Percentiles rank a stretch among this genome's conserved stretches.
Evolutionary conservation across 2,888 invertebrate species (phyloP).

Genomic region (Gisinianus flammeolus): DNA sequence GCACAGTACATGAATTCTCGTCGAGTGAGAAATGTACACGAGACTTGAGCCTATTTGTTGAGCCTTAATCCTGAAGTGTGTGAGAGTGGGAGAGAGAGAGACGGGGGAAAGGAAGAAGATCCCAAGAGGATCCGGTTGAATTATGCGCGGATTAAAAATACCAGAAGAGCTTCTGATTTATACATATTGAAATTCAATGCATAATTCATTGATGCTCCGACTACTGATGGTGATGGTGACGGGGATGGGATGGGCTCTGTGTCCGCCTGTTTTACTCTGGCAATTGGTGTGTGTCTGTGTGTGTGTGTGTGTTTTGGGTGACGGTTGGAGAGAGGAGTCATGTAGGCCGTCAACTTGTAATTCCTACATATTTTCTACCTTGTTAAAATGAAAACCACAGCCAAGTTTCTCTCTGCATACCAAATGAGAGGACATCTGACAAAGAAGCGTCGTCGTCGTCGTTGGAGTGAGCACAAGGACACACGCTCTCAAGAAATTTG

Average conservation of each 20-base stretch:
- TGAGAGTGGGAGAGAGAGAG: background rate
- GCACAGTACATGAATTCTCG: background rate
- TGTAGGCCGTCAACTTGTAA: background rate
- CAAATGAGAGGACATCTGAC: no score
- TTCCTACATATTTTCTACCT: background rate
- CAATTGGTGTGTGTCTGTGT: no score
- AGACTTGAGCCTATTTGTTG: background rate
- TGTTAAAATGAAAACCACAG: background rate
- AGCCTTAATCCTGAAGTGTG: background rate
- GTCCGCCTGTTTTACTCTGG: background rate
- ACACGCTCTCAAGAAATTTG: no score
- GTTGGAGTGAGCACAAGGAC: no score
- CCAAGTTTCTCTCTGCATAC: background rate
- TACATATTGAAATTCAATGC: constrained; percentile 16
- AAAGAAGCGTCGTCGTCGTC: background rate
- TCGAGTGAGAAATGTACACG: background rate
- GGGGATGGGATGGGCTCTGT: background rate
- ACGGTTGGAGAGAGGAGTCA: background rate
- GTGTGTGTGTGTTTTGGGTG: no score
- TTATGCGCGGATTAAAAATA: constrained; percentile 16
- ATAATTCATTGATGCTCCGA: background rate
- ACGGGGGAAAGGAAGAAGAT: background rate
- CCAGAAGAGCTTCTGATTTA: background rate
- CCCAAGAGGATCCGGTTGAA: background rate
- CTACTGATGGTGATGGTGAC: background rate